A percentile compares a stretch with the other conserved stretches of the same genome.
Evolutionary conservation across 2,888 invertebrate genomes (phyloP).

Genomic region (Coelinius sp.): DNA sequence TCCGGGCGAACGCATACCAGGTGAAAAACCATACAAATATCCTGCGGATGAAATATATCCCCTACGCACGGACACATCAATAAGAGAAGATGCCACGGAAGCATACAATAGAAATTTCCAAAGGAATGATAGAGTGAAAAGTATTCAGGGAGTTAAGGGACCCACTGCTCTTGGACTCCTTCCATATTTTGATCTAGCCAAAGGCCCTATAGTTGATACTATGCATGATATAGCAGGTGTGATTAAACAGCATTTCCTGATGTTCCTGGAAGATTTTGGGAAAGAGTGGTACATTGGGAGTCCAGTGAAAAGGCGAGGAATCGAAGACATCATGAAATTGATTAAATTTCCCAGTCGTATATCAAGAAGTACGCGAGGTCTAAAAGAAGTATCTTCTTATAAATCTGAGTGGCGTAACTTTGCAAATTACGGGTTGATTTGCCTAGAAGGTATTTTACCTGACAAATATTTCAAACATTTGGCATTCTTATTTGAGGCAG

Average conservation of each 20-base stretch:
- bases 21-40: neutral
- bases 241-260: conserved; percentile 20
- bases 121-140: conserved; percentile 7
- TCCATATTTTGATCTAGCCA: conserved; percentile 28
- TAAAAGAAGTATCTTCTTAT: too few relatives aligned
- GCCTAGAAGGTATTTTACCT: neutral
- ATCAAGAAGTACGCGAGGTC: too few relatives aligned
- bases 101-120: neutral
- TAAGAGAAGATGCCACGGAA: neutral
- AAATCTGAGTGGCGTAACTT: neutral
- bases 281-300: conserved; percentile 34
- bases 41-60: neutral
- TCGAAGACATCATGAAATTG: neutral
- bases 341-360: neutral
- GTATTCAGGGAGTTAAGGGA: neutral
- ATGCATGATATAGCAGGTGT: conserved; percentile 40
- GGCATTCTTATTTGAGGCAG: neutral
- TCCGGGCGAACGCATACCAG: neutral
- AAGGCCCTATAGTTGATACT: conserved; percentile 31
- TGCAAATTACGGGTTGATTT: neutral
- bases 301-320: neutral
- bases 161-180: conserved; percentile 3
- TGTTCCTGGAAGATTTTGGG: conserved; percentile 13
- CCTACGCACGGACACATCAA: neutral
- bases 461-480: neutral